Conservation (phyloP, 2,113 vertebrate genomes). For the Centrocercus urophasianus region DNA sequence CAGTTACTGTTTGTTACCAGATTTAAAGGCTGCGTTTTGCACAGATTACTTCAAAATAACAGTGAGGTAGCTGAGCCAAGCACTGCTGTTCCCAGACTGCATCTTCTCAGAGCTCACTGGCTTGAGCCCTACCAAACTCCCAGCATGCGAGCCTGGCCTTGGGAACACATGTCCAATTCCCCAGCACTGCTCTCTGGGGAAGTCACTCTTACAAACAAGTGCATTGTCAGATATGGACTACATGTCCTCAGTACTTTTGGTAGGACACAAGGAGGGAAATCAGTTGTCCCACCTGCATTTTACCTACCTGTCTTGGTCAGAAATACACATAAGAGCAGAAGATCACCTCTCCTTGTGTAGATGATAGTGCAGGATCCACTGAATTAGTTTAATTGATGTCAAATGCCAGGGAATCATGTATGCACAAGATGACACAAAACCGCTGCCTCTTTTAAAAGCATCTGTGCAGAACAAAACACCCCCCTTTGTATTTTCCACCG, state of each 20-base stretch:
- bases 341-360: not conserved
- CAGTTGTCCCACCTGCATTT: not conserved
- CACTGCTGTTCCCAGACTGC: not conserved
- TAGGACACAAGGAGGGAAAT: not conserved
- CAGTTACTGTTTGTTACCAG: slow-evolving; percentile 39
- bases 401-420: not conserved
- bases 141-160: not conserved
- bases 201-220: not conserved
- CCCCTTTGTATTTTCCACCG: not conserved
- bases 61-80: slow-evolving; percentile 17
- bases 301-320: not conserved
- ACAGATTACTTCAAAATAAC: not conserved
- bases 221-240: not conserved
- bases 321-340: not conserved
- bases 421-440: not conserved
- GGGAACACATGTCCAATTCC: not conserved
- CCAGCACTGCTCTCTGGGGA: not conserved
- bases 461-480: not conserved
- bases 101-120: not conserved
- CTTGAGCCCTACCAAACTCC: not conserved
- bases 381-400: not conserved
- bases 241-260: not conserved
- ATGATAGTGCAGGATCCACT: not conserved
- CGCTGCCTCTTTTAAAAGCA: not conserved
- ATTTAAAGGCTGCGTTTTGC: slow-evolving; percentile 6